These are phyloP conservation scores for Anaspis maculata DNA, from an alignment of 2,888 invertebrate genomes.

Conservation along the genomic window DNA sequence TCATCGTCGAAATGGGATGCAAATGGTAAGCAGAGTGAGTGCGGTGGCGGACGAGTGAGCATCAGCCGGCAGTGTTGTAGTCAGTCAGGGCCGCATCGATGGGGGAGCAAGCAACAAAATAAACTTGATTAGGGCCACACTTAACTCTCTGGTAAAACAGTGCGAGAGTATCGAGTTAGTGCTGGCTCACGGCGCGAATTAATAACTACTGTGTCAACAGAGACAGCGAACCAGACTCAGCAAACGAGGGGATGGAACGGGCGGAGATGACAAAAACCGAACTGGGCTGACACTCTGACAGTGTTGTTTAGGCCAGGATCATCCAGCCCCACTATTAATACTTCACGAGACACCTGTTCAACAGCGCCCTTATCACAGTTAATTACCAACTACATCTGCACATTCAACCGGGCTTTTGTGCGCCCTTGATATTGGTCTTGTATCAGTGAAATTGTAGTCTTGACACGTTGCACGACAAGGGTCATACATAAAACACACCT, in stretches of 20 bases:
- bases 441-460: constrained; percentile 4
- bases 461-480: constrained; percentile 9
- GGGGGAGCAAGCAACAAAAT: too few species aligned
- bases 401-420: constrained; percentile 12
- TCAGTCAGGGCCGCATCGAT: too few species aligned
- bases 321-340: constrained; percentile 18
- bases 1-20: too few species aligned
- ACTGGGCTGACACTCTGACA: constrained; percentile 6
- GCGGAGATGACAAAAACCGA: constrained; percentile 4
- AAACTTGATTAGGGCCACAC: constrained; percentile 26
- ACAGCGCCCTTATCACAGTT: constrained; percentile 16
- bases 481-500: constrained; percentile 10
- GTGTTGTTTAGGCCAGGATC: constrained; percentile 16
- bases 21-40: too few species aligned
- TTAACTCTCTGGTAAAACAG: constrained; percentile 25
- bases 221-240: constrained; percentile 7
- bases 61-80: too few species aligned
- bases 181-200: constrained; percentile 20
- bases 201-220: constrained; percentile 26
- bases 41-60: too few species aligned
- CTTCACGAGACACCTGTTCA: constrained; percentile 20
- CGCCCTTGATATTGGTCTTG: background rate
- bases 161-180: constrained; percentile 23
- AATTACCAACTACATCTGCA: constrained; percentile 17
- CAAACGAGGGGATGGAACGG: constrained; percentile 1